phyloP scores from a whole-genome alignment of 2,797 vertebrate genomes.

The Otolemur crassicaudatus region DNA sequence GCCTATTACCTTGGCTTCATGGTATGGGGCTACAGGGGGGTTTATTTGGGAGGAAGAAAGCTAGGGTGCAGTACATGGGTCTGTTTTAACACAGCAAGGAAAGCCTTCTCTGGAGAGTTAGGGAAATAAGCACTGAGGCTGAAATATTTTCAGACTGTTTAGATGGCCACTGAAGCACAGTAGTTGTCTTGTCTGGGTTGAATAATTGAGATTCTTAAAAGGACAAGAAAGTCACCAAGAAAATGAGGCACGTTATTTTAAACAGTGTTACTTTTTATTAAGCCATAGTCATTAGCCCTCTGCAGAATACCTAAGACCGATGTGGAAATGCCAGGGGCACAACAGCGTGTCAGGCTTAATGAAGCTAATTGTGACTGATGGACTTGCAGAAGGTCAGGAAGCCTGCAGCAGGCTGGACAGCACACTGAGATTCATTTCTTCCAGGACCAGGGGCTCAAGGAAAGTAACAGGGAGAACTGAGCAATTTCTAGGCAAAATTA shows the following conservation, averaged over 20 bases:
- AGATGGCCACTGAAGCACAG: background rate
- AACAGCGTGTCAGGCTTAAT: background rate
- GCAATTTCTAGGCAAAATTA: background rate
- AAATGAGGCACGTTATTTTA: slow-evolving; percentile 29
- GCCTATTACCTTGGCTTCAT: background rate
- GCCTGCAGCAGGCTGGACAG: background rate
- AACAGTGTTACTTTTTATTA: background rate
- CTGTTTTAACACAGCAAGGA: background rate
- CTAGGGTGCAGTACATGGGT: background rate
- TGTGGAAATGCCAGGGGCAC: background rate
- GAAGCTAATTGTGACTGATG: slow-evolving; percentile 27
- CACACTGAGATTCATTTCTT: background rate
- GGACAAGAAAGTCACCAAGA: background rate
- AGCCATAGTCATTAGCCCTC: background rate
- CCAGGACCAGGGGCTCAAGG: background rate
- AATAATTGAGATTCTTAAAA: slow-evolving; percentile 30
- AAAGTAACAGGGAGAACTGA: background rate
- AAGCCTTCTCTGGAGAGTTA: background rate
- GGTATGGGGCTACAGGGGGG: background rate
- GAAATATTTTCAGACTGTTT: slow-evolving; percentile 33
- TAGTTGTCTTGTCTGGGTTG: background rate
- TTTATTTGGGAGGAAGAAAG: background rate
- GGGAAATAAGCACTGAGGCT: background rate
- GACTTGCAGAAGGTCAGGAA: slow-evolving; percentile 56
- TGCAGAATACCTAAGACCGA: background rate